A percentile compares a stretch with the other conserved stretches of the same genome.
Evolutionary conservation across 2,888 invertebrate genomes (phyloP).

Genomic region (Brachynemurus nebulosus): DNA sequence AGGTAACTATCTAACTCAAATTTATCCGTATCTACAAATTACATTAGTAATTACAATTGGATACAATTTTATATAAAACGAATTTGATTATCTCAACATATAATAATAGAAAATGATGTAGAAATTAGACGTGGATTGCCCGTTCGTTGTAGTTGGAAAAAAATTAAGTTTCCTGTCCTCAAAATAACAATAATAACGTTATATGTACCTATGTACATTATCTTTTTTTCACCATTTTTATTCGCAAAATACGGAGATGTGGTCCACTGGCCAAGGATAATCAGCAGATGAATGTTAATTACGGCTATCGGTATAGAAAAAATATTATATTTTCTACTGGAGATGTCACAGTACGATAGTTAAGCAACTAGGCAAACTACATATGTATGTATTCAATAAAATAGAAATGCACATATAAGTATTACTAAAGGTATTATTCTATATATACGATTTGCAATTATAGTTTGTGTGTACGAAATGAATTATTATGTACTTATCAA

Average conservation of each 20-base stretch:
- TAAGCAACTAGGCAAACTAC: background rate
- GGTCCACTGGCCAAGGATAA: conserved; percentile 6
- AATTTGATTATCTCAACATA: too few species aligned
- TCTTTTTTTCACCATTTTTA: background rate
- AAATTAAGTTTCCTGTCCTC: background rate
- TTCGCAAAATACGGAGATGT: conserved; percentile 1
- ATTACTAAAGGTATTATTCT: background rate
- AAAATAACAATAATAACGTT: background rate
- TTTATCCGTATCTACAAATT: too few species aligned
- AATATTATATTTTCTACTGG: background rate
- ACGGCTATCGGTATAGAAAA: background rate
- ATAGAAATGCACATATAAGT: background rate
- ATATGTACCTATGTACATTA: background rate
- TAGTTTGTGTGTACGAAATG: background rate
- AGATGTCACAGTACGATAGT: background rate
- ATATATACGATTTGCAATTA: background rate
- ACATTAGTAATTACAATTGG: too few species aligned
- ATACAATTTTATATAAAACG: too few species aligned
- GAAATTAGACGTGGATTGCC: background rate
- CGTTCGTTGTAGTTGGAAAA: background rate
- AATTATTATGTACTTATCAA: too few species aligned
- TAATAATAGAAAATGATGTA: background rate
- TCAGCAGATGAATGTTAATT: conserved; percentile 3
- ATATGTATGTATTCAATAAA: background rate
- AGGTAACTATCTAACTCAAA: too few species aligned